Evolutionary conservation across 2,113 vertebrate genomes (phyloP).

Genomic region (Nyctereutes procyonoides): DNA sequence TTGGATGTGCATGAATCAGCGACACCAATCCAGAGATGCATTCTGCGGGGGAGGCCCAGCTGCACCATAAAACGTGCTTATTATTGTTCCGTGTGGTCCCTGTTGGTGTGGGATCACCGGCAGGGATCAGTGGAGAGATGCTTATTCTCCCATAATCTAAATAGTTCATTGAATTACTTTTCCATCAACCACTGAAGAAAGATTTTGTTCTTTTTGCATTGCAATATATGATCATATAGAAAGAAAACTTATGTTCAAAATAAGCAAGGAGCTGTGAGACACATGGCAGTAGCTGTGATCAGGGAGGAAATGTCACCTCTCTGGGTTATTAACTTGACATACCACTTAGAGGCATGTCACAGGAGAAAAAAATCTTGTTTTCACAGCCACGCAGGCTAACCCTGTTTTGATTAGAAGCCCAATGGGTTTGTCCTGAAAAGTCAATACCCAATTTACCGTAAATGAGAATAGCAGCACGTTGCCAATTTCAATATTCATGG

Average conservation of each 20-base stretch:
- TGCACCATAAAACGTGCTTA: neutral
- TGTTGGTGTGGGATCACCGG: neutral
- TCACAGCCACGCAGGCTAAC: constrained; percentile 53
- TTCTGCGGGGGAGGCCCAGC: neutral
- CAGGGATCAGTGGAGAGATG: neutral
- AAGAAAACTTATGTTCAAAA: constrained; percentile 51
- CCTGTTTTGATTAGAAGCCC: constrained; percentile 71
- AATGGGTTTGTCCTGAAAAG: constrained; percentile 67
- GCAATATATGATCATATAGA: constrained; percentile 32
- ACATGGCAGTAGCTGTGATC: constrained; percentile 45
- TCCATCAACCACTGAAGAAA: constrained; percentile 8
- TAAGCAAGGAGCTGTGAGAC: constrained; percentile 47
- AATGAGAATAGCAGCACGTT: constrained; percentile 46
- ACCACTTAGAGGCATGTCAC: constrained; percentile 70
- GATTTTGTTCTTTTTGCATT: neutral
- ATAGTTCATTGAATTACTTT: constrained; percentile 26
- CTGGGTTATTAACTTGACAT: constrained; percentile 72
- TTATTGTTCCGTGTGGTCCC: constrained; percentile 42
- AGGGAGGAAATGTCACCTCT: constrained; percentile 73
- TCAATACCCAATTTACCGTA: constrained; percentile 72
- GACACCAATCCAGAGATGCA: neutral
- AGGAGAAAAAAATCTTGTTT: constrained; percentile 59
- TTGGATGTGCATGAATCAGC: neutral
- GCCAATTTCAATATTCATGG: constrained; percentile 68
- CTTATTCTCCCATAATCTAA: neutral